Conservation (phyloP, 2,113 vertebrate species). For the Hystrix brachyura region DNA sequence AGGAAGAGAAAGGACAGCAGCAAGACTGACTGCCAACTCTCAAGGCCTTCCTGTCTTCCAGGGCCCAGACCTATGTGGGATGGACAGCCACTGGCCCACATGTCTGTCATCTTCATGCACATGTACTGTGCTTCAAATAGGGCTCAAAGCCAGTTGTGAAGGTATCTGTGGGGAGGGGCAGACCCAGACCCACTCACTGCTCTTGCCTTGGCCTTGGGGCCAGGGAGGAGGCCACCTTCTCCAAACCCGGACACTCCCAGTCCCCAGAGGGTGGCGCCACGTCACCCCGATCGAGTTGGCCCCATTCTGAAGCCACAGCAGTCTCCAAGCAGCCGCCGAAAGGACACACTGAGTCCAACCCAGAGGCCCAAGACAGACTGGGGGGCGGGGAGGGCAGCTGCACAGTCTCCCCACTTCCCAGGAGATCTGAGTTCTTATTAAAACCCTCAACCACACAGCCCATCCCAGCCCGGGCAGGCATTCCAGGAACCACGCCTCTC, state of each 20-base stretch:
- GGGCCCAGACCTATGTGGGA: background rate
- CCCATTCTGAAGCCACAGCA: background rate
- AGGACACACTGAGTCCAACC: background rate
- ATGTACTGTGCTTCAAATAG: conserved; percentile 1
- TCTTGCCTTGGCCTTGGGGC: background rate
- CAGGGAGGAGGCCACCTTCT: background rate
- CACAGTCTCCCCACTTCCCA: background rate
- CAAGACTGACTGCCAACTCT: background rate
- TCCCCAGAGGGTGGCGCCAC: background rate
- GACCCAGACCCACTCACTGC: background rate
- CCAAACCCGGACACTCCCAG: background rate
- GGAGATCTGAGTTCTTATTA: background rate
- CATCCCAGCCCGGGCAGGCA: background rate
- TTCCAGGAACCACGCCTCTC: background rate
- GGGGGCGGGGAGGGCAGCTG: background rate
- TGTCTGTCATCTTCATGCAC: conserved; percentile 38
- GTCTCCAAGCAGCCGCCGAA: background rate
- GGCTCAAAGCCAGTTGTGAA: conserved; percentile 24
- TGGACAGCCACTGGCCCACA: background rate
- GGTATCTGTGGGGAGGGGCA: background rate
- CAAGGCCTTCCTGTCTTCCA: background rate
- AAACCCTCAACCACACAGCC: background rate
- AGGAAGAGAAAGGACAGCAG: background rate
- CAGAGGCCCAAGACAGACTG: background rate
- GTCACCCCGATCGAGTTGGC: background rate